Conservation (phyloP, 2,797 vertebrate species). For the Petrocephalus sullivani region DNA sequence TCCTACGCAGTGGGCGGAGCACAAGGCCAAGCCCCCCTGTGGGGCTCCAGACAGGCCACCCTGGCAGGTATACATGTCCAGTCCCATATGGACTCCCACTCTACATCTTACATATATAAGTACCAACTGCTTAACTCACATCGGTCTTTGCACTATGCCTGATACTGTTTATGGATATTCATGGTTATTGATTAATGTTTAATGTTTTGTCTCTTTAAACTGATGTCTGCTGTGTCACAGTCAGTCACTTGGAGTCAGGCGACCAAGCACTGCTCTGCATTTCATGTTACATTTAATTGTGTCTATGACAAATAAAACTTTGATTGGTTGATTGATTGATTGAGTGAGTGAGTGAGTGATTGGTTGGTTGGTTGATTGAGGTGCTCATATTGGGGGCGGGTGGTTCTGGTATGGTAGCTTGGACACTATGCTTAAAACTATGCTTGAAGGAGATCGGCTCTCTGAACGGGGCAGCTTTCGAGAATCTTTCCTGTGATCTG, state of each 20-base stretch:
- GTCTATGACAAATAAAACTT: background rate
- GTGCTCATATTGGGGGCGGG: background rate
- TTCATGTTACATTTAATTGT: background rate
- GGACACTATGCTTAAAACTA: too few species aligned
- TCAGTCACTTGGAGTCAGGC: background rate
- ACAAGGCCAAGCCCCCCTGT: background rate
- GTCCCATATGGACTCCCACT: background rate
- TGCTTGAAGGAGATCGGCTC: background rate
- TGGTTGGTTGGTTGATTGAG: background rate
- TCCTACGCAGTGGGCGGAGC: background rate
- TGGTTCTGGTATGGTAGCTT: background rate
- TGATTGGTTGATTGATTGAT: background rate
- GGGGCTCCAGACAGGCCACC: background rate
- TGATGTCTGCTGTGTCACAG: background rate
- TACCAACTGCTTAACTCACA: background rate
- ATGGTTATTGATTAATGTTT: background rate
- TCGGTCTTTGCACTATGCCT: background rate
- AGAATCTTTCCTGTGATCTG: background rate
- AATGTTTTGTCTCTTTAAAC: background rate
- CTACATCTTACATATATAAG: background rate
- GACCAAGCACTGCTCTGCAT: background rate
- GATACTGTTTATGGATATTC: background rate
- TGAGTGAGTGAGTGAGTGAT: background rate
- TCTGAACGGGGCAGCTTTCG: background rate
- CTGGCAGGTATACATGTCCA: background rate